Evolutionary conservation across 2,797 vertebrate genomes (phyloP), one percentile per base, ranked within the genome.

Genomic region (Cyclopterus lumpus): DNA sequence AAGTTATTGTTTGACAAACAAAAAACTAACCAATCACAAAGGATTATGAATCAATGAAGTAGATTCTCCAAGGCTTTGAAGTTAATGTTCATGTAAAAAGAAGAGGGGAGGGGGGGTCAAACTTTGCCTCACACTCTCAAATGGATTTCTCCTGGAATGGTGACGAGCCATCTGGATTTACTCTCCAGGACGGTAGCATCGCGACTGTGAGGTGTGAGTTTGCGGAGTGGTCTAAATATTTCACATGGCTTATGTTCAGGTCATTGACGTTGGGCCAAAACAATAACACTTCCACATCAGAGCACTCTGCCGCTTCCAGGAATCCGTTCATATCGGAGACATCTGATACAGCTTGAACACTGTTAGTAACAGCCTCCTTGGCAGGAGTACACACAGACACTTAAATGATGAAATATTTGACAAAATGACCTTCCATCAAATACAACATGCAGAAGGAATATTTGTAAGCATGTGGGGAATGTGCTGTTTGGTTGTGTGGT

Each of bases 111-210:
- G 38, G 34, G 38, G 8, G 48, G 60, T 53, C 76, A 61, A 73
- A 80, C 77, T 62, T 57, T 51, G 44, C 73, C 48, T 68, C 74
- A 54, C 78, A 71, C 69, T 79, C 81, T 74, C 79, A 42, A 40
- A 62, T 51, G 79, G 81, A 77, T 84, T 66, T 77, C 57, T 71
- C 8, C 1, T 54, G 46, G 71, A 60, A 44, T 54, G 65, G 64
- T 44, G 22, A 63, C 12, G 44, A 83, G 61, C 55, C 6, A 73
- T 46, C 1, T 28, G n/a, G 71, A 60, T 71, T 70, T n/a, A n/a
- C 36, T n/a, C 63, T 62, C 67, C 57, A 24, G 67, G 38, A 65
- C 6, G 34, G 64, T 5, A 16, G 54, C 32, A 6, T 15, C 14
- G 15, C 53, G 67, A 0, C 36, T 51, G 44, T 26, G 34, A 59